Evolutionary conservation across 2,797 vertebrate species (phyloP).

Genomic region (Astyanax mexicanus): DNA sequence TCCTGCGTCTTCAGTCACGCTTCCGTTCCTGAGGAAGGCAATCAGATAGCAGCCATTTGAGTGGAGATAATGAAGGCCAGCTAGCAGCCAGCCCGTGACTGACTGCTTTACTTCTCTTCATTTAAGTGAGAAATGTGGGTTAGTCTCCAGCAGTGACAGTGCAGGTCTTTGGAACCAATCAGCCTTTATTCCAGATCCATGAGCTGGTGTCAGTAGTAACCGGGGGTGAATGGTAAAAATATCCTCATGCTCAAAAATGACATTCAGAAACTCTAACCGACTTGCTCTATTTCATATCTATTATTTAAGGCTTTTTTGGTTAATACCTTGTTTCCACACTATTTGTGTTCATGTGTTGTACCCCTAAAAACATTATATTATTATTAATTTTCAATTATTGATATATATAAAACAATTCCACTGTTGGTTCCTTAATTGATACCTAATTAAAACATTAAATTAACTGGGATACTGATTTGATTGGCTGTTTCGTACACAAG

Average conservation of each 20-base stretch:
- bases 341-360: too few relatives aligned
- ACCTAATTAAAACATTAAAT: too few relatives aligned
- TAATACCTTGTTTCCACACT: too few relatives aligned
- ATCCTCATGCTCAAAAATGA: neutral
- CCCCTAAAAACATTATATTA: too few relatives aligned
- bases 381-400: too few relatives aligned
- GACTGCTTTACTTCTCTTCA: constrained; percentile 34
- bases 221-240: neutral
- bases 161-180: constrained; percentile 1
- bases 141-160: constrained; percentile 12
- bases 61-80: neutral
- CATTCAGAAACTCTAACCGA: too few relatives aligned
- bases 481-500: too few relatives aligned
- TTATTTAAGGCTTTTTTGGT: too few relatives aligned
- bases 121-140: constrained; percentile 31
- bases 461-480: too few relatives aligned
- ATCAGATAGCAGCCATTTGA: constrained; percentile 43
- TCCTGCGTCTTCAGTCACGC: constrained; percentile 19
- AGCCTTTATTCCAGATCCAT: constrained; percentile 25
- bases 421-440: too few relatives aligned
- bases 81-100: constrained; percentile 10
- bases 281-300: too few relatives aligned
- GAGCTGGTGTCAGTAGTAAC: neutral
- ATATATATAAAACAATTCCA: too few relatives aligned
- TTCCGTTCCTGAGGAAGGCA: constrained; percentile 39